These are phyloP conservation scores for Pinna nobilis DNA, from an alignment of 1,140 invertebrate genomes.

Conservation along the genomic window DNA sequence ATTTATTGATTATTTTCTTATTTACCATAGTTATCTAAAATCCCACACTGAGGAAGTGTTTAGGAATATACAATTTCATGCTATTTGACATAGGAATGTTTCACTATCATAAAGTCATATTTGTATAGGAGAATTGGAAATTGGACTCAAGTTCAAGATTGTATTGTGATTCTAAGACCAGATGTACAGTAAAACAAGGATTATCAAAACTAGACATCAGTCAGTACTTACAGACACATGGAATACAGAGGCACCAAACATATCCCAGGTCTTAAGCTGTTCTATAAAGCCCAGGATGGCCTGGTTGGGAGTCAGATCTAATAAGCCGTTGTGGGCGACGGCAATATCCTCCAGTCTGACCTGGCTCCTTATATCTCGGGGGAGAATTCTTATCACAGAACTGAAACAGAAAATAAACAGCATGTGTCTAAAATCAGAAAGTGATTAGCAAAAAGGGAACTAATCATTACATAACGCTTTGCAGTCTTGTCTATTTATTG, in stretches of 20 bases:
- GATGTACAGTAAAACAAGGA: too few relatives aligned
- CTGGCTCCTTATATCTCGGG: constrained; percentile 63
- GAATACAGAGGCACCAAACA: constrained; percentile 94
- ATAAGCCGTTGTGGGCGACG: constrained; percentile 90
- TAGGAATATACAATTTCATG: too few relatives aligned
- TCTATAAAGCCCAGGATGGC: constrained; percentile 96
- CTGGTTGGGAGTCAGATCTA: constrained; percentile 88
- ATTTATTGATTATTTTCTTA: too few relatives aligned
- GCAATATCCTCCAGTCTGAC: constrained; percentile 78
- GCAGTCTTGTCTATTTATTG: not conserved
- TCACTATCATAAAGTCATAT: not conserved
- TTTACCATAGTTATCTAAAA: too few relatives aligned
- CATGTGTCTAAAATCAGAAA: not conserved
- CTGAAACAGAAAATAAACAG: constrained; percentile 48
- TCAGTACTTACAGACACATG: constrained; percentile 89
- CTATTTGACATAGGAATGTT: too few relatives aligned
- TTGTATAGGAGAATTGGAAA: not conserved
- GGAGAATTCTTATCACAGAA: constrained; percentile 71
- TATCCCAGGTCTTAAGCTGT: constrained; percentile 93
- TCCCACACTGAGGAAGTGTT: too few relatives aligned
- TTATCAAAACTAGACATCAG: not conserved
- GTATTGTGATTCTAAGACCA: too few relatives aligned
- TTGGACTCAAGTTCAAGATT: not conserved
- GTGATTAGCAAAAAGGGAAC: not conserved
- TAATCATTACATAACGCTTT: not conserved